Conservation (phyloP, 2,797 vertebrate genomes). For the Syncerus caffer region DNA sequence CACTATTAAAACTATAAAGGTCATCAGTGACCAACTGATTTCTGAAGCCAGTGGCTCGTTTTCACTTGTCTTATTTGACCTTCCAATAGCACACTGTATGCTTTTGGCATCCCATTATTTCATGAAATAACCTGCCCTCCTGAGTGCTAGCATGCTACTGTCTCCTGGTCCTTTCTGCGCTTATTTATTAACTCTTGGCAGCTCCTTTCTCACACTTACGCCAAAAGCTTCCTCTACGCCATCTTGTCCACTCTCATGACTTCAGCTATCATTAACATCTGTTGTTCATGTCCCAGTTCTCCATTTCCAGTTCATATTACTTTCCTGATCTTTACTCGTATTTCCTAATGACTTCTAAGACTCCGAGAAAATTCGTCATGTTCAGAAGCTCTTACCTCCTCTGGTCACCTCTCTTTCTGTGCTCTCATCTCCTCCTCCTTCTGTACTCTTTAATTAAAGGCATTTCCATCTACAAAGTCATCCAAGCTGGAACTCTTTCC, state of each 20-base stretch:
- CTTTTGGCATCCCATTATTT: background rate
- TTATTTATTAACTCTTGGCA: background rate
- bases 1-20: background rate
- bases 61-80: background rate
- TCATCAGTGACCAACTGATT: background rate
- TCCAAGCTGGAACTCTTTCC: background rate
- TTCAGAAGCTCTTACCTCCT: background rate
- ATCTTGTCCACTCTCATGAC: background rate
- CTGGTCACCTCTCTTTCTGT: background rate
- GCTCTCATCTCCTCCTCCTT: background rate
- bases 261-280: background rate
- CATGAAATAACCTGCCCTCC: background rate
- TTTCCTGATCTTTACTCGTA: background rate
- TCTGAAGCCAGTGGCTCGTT: background rate
- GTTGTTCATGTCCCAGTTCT: background rate
- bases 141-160: background rate
- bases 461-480: background rate
- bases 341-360: background rate
- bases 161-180: background rate
- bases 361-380: background rate
- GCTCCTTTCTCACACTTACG: background rate
- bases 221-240: background rate
- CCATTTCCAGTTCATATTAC: background rate
- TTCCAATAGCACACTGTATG: background rate
- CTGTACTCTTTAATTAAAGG: background rate